Conservation (phyloP, 2,888 invertebrate genomes). For the Rhamnusium bicolor region DNA sequence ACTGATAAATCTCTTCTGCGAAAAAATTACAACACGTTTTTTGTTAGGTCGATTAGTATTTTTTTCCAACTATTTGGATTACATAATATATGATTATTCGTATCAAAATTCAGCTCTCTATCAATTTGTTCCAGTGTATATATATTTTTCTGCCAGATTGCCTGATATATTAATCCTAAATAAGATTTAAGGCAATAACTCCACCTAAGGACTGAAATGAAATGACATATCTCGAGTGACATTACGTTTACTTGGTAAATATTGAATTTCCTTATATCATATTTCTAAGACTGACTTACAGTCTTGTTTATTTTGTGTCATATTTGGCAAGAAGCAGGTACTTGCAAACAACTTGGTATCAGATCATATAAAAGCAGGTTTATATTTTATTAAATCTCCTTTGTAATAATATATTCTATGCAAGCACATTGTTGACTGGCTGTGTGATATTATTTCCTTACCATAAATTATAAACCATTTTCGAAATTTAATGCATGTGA, state of each 20-base stretch:
- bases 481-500: background rate
- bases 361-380: slow-evolving; percentile 7
- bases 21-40: no score
- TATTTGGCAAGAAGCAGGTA: slow-evolving; percentile 19
- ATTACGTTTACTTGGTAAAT: slow-evolving; percentile 28
- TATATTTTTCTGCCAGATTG: background rate
- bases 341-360: background rate
- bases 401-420: background rate
- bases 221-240: slow-evolving; percentile 32
- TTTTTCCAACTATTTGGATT: no score
- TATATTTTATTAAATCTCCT: slow-evolving; percentile 11
- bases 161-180: background rate
- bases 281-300: slow-evolving; percentile 22
- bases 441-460: background rate
- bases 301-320: slow-evolving; percentile 16
- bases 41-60: no score
- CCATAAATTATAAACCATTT: background rate
- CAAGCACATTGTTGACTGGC: background rate
- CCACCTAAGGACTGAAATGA: slow-evolving; percentile 31
- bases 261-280: slow-evolving; percentile 26
- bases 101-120: background rate
- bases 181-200: slow-evolving; percentile 29
- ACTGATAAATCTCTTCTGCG: no score
- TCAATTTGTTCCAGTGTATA: background rate
- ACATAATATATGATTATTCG: background rate